phyloP scores from a whole-genome alignment of 2,113 vertebrate species.

The Cyanoliseus patagonus region DNA sequence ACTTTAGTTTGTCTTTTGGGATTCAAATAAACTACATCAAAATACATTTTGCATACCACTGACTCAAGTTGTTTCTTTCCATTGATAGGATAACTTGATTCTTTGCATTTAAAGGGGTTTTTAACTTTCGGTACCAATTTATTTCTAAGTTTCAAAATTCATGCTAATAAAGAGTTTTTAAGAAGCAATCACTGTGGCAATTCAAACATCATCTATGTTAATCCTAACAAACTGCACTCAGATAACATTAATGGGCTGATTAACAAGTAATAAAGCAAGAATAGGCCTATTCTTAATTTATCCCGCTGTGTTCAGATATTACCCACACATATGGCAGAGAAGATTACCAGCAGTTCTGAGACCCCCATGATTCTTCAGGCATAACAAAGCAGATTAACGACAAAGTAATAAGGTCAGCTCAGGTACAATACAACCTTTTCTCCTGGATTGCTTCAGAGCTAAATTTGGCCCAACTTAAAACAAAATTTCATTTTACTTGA shows the following conservation, averaged over 20 bases:
- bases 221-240: conserved; percentile 31
- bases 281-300: neutral
- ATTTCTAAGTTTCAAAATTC: conserved; percentile 23
- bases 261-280: conserved; percentile 55
- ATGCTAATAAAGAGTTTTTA: neutral
- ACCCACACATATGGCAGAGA: conserved; percentile 11
- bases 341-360: conserved; percentile 19
- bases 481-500: neutral
- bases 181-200: neutral
- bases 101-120: neutral
- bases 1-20: neutral
- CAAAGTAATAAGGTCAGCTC: conserved; percentile 28
- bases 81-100: neutral
- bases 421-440: conserved; percentile 19
- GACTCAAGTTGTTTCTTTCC: neutral
- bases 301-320: conserved; percentile 5
- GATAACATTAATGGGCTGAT: conserved; percentile 42
- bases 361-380: neutral
- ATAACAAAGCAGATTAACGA: conserved; percentile 44
- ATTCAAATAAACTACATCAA: neutral
- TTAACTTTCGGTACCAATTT: neutral
- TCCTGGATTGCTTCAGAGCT: neutral
- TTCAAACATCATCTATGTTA: conserved; percentile 14
- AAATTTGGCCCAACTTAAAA: neutral
- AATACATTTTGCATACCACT: neutral